These are phyloP conservation scores for Cephus rjabovi DNA, from an alignment of 2,888 invertebrate species.

Conservation along the genomic window DNA sequence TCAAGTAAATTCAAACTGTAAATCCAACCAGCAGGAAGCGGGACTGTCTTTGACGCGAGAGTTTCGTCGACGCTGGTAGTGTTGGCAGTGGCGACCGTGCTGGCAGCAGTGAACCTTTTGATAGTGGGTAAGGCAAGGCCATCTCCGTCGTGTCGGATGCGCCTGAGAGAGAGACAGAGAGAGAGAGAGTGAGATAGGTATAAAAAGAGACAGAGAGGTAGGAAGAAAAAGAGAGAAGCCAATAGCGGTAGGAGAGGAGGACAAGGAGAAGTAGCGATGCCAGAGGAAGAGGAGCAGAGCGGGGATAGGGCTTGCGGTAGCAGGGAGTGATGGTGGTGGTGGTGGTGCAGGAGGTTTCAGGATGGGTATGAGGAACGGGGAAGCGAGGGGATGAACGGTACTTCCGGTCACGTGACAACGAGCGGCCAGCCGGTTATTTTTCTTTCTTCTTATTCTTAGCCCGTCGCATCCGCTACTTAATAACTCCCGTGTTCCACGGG, in stretches of 20 bases:
- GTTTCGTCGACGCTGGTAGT: no score
- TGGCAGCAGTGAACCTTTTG: slow-evolving; percentile 24
- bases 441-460: slow-evolving; percentile 66
- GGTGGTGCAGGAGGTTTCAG: slow-evolving; percentile 1
- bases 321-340: no score
- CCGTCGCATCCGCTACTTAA: slow-evolving; percentile 61
- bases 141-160: slow-evolving; percentile 30
- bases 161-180: slow-evolving; percentile 11
- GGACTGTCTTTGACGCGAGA: no score
- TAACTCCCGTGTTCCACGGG: slow-evolving; percentile 54
- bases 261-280: background rate
- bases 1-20: no score
- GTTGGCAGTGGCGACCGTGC: no score
- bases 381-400: slow-evolving; percentile 36
- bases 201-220: slow-evolving; percentile 12
- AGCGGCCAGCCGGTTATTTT: slow-evolving; percentile 60
- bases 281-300: background rate
- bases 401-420: slow-evolving; percentile 66
- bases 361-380: background rate
- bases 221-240: background rate
- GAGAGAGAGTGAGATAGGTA: background rate
- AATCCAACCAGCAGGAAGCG: no score
- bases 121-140: slow-evolving; percentile 48
- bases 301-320: no score
- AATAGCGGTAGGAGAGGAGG: no score